Percentiles rank a stretch among this genome's conserved stretches.
These are phyloP conservation scores for Ophraella communa DNA, from an alignment of 2,888 invertebrate genomes.

Conservation along the genomic window DNA sequence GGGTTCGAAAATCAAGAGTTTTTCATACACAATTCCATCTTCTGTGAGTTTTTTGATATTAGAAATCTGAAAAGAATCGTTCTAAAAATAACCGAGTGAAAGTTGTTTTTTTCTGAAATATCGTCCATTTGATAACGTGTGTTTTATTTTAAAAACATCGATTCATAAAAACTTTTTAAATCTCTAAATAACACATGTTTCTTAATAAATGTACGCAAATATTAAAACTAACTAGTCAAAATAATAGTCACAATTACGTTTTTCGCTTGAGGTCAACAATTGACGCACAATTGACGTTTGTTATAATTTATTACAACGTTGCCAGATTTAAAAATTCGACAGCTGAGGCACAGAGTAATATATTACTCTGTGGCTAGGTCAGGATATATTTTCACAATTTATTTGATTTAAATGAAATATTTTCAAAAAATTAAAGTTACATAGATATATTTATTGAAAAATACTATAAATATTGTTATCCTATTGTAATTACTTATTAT, in stretches of 20 bases:
- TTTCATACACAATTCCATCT: conserved; percentile 62
- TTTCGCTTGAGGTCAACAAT: neutral
- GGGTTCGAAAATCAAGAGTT: conserved; percentile 65
- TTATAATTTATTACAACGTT: neutral
- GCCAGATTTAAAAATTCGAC: neutral
- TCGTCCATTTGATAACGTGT: conserved; percentile 36
- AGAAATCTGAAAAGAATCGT: conserved; percentile 64
- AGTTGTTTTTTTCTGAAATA: conserved; percentile 29
- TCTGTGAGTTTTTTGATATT: conserved; percentile 66
- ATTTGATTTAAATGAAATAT: too few relatives aligned
- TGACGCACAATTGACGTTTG: neutral
- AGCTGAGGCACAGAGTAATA: too few relatives aligned
- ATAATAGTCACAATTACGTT: conserved; percentile 5
- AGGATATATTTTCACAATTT: too few relatives aligned
- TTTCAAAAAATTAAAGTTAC: too few relatives aligned
- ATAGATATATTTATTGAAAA: too few relatives aligned
- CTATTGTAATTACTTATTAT: too few relatives aligned
- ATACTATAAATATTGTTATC: too few relatives aligned
- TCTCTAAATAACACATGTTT: neutral
- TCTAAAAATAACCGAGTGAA: conserved; percentile 47
- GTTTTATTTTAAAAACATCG: neutral
- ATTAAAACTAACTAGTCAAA: neutral
- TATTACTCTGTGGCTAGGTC: too few relatives aligned
- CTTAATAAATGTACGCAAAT: neutral
- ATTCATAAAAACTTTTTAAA: neutral